These are phyloP conservation scores for Pseudococcus jackbeardsleyi DNA, from an alignment of 2,888 invertebrate species.

Conservation along the genomic window DNA sequence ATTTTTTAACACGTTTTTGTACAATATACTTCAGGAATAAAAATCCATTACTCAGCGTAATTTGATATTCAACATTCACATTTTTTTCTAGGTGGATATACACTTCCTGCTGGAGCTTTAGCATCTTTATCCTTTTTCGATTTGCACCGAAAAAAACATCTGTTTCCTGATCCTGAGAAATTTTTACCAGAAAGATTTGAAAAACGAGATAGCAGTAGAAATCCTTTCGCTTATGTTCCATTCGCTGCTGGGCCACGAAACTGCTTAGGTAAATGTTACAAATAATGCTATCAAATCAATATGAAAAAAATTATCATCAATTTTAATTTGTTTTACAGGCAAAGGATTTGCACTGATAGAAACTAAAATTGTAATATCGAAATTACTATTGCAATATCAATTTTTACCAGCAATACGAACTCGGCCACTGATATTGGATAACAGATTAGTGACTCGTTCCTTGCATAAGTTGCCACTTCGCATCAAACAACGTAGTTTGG, in stretches of 20 bases:
- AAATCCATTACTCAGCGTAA: no score
- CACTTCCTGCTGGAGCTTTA: constrained; percentile 50
- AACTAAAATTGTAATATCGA: constrained; percentile 65
- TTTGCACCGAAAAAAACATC: constrained; percentile 62
- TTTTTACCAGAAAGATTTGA: constrained; percentile 65
- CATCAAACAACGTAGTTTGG: constrained; percentile 1
- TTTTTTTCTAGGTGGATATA: constrained; percentile 49
- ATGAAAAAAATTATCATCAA: not conserved
- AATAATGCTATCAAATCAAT: not conserved
- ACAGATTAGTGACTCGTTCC: constrained; percentile 39
- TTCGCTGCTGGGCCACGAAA: constrained; percentile 66
- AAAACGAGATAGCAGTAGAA: constrained; percentile 42
- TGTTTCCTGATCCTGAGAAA: constrained; percentile 61
- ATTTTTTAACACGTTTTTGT: no score
- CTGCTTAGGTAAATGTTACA: constrained; percentile 63
- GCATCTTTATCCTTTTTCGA: constrained; percentile 19
- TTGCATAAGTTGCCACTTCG: not conserved
- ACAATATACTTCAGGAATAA: no score
- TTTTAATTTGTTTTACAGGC: constrained; percentile 52
- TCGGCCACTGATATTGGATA: constrained; percentile 14
- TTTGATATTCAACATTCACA: not conserved
- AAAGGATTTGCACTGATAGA: constrained; percentile 66
- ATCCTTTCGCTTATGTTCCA: constrained; percentile 64
- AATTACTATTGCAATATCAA: constrained; percentile 54
- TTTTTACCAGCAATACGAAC: constrained; percentile 27